Conservation (phyloP, 2,113 vertebrate species). For the Ceyx margarethae region DNA sequence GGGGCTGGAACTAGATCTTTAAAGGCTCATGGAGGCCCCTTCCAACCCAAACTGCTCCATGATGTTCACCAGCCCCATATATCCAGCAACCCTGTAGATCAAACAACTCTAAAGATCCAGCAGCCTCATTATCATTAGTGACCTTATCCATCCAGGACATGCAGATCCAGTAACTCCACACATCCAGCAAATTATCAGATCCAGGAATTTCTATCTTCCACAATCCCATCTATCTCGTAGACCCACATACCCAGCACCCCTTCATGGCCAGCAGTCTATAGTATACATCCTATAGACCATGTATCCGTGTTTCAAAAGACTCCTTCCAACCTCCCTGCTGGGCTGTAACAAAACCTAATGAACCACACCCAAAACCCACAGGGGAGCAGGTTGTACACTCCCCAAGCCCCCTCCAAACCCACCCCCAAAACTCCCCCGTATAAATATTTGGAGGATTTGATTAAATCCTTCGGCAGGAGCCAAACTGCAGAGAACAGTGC, state of each 20-base stretch:
- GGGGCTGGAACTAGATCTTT: not conserved
- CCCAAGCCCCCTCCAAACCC: fast-evolving
- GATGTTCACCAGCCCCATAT: not conserved
- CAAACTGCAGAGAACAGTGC: fast-evolving
- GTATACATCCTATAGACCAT: not conserved
- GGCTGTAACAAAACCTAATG: not conserved
- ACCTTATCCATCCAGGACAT: not conserved
- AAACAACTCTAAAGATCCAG: not conserved
- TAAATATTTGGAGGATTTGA: no score
- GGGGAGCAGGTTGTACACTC: not conserved
- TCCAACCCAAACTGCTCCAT: not conserved
- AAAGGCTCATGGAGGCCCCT: not conserved
- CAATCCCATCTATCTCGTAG: not conserved
- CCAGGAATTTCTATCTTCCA: no score
- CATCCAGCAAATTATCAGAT: not conserved
- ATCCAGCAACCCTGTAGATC: not conserved
- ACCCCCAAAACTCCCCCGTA: not conserved
- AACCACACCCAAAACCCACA: not conserved
- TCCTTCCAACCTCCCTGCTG: not conserved
- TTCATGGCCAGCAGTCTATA: not conserved
- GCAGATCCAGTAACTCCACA: not conserved
- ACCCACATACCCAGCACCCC: not conserved
- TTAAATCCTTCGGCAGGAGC: not conserved
- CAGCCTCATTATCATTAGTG: no score
- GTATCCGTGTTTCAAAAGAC: not conserved